Evolutionary conservation across 2,888 invertebrate genomes (phyloP).

Genomic region (Drosophila subquinaria): DNA sequence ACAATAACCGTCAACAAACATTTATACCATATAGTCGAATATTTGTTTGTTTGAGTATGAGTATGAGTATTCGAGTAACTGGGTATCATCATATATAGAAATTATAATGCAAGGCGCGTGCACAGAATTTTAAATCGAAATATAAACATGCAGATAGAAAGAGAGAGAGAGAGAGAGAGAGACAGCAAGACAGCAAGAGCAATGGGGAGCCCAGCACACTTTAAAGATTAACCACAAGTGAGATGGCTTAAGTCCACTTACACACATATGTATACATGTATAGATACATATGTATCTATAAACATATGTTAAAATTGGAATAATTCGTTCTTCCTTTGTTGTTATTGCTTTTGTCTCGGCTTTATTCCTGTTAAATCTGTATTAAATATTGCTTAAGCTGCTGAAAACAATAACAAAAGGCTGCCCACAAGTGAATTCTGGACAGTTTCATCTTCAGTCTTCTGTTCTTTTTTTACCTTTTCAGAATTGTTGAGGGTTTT

Average conservation of each 20-base stretch:
- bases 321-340: slow-evolving; percentile 39
- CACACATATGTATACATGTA: slow-evolving; percentile 10
- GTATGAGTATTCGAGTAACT: slow-evolving; percentile 35
- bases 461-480: slow-evolving; percentile 16
- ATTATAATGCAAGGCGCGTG: slow-evolving; percentile 75
- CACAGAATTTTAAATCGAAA: slow-evolving; percentile 75
- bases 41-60: slow-evolving; percentile 8
- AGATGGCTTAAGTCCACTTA: slow-evolving; percentile 23
- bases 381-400: slow-evolving; percentile 73
- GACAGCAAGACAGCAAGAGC: background rate
- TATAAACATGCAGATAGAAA: slow-evolving; percentile 56
- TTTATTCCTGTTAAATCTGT: slow-evolving; percentile 71
- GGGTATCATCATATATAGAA: slow-evolving; percentile 47
- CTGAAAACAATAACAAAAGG: slow-evolving; percentile 67
- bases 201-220: slow-evolving; percentile 55
- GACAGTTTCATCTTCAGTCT: slow-evolving; percentile 27
- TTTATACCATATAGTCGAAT: slow-evolving; percentile 24
- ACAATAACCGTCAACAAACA: slow-evolving; percentile 48
- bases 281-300: slow-evolving; percentile 8
- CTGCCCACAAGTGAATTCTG: slow-evolving; percentile 30
- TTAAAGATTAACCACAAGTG: slow-evolving; percentile 76
- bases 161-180: background rate
- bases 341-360: slow-evolving; percentile 41
- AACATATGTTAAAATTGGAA: slow-evolving; percentile 41
- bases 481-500: slow-evolving; percentile 27